Percentiles rank a stretch among this genome's conserved stretches.
phyloP scores from a whole-genome alignment of 2,888 invertebrate species.

The Cephus rjabovi region DNA sequence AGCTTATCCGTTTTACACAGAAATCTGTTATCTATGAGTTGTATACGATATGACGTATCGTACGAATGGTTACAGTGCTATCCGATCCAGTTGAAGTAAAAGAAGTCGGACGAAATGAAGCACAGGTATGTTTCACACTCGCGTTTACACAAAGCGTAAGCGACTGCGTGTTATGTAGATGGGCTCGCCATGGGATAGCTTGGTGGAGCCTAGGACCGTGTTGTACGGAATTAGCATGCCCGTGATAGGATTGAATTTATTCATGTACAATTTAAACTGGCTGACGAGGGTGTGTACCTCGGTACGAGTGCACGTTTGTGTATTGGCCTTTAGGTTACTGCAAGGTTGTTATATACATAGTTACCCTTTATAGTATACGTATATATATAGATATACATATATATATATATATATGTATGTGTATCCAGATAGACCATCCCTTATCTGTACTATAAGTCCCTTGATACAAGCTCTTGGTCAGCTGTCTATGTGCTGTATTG shows the following conservation, averaged over 20 bases:
- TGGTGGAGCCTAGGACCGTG: conserved; percentile 40
- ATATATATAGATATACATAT: neutral
- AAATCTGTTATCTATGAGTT: neutral
- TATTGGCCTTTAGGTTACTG: neutral
- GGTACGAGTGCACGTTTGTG: neutral
- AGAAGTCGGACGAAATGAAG: neutral
- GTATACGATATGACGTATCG: no score
- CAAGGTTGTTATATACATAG: neutral
- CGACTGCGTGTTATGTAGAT: conserved; percentile 49
- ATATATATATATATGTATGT: neutral
- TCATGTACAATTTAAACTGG: conserved; percentile 55
- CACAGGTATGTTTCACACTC: neutral
- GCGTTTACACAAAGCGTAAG: conserved; percentile 29
- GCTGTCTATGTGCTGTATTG: neutral
- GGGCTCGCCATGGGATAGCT: conserved; percentile 16
- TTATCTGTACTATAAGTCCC: neutral
- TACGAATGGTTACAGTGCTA: no score
- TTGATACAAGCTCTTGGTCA: neutral
- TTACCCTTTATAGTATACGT: neutral
- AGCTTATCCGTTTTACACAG: neutral
- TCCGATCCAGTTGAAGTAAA: neutral
- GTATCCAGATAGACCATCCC: neutral
- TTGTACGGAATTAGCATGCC: conserved; percentile 54
- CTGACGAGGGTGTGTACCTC: conserved; percentile 42
- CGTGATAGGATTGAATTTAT: conserved; percentile 56